These are phyloP conservation scores for Myotis lucifugus DNA, from an alignment of 2,113 vertebrate species.

Conservation along the genomic window DNA sequence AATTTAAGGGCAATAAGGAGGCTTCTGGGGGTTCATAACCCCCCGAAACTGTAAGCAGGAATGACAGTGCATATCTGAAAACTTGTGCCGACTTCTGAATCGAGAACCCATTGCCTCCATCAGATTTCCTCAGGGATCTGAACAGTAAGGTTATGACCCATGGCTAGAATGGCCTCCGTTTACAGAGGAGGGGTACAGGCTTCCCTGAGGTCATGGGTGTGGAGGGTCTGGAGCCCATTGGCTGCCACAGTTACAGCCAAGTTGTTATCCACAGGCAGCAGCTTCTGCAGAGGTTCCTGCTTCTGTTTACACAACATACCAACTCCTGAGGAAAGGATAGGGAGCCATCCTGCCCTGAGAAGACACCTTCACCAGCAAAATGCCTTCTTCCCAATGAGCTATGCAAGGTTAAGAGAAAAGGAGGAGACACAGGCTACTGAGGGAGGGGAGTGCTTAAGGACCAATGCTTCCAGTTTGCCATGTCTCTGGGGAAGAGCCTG, in stretches of 20 bases:
- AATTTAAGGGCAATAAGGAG: background rate
- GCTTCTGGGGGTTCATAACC: background rate
- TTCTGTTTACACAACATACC: background rate
- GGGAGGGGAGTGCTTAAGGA: too few relatives aligned
- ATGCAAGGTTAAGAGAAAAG: background rate
- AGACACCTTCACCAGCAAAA: background rate
- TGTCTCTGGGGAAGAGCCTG: background rate
- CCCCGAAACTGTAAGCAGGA: background rate
- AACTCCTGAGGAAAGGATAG: background rate
- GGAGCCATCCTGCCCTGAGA: background rate
- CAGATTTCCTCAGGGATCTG: background rate
- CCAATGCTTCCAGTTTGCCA: background rate
- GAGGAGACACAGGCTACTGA: background rate
- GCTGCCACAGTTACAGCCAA: background rate
- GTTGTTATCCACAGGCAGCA: background rate
- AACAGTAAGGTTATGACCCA: background rate
- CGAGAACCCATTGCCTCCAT: background rate
- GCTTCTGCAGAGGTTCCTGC: background rate
- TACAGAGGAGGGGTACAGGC: background rate
- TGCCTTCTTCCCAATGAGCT: background rate
- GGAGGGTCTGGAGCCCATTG: background rate
- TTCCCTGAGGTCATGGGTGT: background rate
- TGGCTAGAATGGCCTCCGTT: background rate
- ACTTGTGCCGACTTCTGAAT: background rate
- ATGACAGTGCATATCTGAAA: background rate